These are phyloP conservation scores for Gerris lacustris DNA, from an alignment of 2,888 invertebrate species.

Conservation along the genomic window DNA sequence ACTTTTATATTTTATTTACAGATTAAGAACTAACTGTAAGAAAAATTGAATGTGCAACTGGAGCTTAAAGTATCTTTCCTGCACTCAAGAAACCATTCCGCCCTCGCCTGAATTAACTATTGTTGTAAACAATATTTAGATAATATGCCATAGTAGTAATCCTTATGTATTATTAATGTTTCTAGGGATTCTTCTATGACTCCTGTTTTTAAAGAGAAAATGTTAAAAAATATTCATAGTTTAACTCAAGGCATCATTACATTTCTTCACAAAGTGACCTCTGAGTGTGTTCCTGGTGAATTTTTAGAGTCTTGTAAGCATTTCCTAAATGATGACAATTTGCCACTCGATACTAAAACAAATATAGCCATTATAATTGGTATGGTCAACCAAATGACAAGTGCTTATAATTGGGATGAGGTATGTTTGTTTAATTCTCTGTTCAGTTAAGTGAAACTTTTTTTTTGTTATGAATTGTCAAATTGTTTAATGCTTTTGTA, in stretches of 20 bases:
- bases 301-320: constrained; percentile 16
- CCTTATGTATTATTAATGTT: background rate
- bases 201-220: background rate
- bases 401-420: constrained; percentile 19
- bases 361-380: constrained; percentile 41
- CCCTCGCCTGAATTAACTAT: too few relatives aligned
- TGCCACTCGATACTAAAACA: constrained; percentile 53
- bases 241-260: constrained; percentile 16
- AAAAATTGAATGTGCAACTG: too few relatives aligned
- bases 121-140: too few relatives aligned
- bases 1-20: too few relatives aligned
- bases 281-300: background rate
- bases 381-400: constrained; percentile 12
- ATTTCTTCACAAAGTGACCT: constrained; percentile 12
- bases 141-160: too few relatives aligned
- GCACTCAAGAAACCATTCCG: too few relatives aligned
- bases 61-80: too few relatives aligned
- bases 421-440: constrained; percentile 13
- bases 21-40: too few relatives aligned
- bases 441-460: background rate
- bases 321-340: constrained; percentile 40
- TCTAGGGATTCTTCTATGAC: background rate
- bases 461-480: too few relatives aligned
- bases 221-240: constrained; percentile 13
- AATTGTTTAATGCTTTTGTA: too few relatives aligned